Conservation (phyloP, 2,888 invertebrate species). For the Drosophila tanythrix region DNA sequence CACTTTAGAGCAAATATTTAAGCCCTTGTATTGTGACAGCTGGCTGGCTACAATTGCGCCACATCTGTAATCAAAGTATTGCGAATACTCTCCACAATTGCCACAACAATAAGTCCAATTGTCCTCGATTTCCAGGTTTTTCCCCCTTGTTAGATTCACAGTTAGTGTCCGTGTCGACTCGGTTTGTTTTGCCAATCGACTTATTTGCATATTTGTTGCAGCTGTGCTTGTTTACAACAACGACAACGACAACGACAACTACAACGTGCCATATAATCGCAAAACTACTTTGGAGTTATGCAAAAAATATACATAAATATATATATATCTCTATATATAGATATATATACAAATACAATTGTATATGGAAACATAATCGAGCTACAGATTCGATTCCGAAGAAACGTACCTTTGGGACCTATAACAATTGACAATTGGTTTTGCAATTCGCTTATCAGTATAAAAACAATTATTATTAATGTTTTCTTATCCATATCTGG, state of each 20-base stretch:
- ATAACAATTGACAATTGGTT: conserved; percentile 19
- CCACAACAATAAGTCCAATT: conserved; percentile 24
- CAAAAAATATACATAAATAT: neutral
- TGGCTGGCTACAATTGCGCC: neutral
- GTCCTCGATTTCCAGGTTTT: conserved; percentile 1
- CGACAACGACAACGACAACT: conserved; percentile 26
- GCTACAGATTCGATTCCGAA: neutral
- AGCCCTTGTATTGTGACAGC: neutral
- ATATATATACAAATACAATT: neutral
- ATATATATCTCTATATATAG: neutral
- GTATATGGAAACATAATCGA: neutral
- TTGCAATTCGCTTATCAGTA: conserved; percentile 31
- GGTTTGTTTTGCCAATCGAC: conserved; percentile 6
- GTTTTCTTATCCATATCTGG: conserved; percentile 57
- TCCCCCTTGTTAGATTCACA: neutral
- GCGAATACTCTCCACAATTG: neutral
- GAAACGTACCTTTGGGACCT: neutral
- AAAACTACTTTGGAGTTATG: conserved; percentile 17
- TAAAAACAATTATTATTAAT: conserved; percentile 17
- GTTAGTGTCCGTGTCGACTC: conserved; percentile 11
- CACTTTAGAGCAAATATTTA: neutral
- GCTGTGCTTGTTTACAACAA: conserved; percentile 69
- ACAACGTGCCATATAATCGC: conserved; percentile 41
- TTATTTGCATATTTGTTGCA: conserved; percentile 76
- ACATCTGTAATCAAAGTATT: conserved; percentile 1